These are phyloP conservation scores for Parotia lawesii DNA, from an alignment of 2,113 vertebrate species.

Conservation along the genomic window DNA sequence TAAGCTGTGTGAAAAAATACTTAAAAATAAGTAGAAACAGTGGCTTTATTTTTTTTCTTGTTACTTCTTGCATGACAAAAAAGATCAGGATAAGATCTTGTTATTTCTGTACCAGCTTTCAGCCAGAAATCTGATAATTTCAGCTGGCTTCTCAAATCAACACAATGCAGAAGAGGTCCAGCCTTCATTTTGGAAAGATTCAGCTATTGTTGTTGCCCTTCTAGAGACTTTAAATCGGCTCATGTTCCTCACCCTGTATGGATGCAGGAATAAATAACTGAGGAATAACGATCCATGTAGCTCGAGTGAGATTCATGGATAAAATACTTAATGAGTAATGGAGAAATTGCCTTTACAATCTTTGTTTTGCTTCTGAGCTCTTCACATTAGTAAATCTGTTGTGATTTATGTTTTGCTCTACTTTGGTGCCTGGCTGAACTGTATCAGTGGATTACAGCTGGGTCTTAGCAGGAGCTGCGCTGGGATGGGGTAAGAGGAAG, in stretches of 20 bases:
- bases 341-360: background rate
- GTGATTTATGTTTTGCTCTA: background rate
- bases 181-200: background rate
- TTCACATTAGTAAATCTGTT: background rate
- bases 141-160: background rate
- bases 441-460: background rate
- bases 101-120: background rate
- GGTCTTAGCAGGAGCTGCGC: background rate
- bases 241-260: background rate
- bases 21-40: background rate
- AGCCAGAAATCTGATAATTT: background rate
- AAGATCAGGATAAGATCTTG: background rate
- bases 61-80: background rate
- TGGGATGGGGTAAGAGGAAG: background rate
- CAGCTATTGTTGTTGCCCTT: background rate
- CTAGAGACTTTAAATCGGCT: background rate
- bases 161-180: background rate
- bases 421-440: background rate
- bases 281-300: background rate
- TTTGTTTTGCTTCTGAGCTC: background rate
- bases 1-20: background rate
- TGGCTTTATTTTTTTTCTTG: background rate
- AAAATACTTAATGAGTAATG: background rate
- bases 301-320: background rate
- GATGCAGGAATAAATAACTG: background rate